Evolutionary conservation across 2,113 vertebrate species (phyloP).

Genomic region (Rhipidura dahli): DNA sequence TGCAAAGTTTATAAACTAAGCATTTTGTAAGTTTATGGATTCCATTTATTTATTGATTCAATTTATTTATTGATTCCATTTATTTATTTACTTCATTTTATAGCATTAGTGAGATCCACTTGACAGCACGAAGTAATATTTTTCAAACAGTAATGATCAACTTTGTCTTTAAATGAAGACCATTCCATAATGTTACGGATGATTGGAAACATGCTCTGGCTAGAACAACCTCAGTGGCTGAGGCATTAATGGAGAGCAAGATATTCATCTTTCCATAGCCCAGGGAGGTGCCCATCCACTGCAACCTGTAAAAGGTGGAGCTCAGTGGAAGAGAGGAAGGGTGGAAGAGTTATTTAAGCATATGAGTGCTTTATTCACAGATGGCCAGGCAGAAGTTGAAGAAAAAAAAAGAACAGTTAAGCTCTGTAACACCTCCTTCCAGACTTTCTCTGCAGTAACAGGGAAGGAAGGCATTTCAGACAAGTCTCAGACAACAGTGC

Average conservation of each 20-base stretch:
- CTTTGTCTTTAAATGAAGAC: neutral
- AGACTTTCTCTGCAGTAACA: neutral
- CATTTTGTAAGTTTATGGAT: neutral
- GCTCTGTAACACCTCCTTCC: neutral
- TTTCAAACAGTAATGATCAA: neutral
- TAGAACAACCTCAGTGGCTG: neutral
- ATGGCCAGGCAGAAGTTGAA: neutral
- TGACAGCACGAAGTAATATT: neutral
- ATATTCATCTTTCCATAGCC: neutral
- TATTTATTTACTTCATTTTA: neutral
- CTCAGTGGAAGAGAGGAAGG: neutral
- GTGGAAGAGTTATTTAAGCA: neutral
- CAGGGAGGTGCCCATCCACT: neutral
- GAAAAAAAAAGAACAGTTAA: neutral
- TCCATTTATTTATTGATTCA: neutral
- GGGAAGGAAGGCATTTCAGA: neutral
- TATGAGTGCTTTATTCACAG: neutral
- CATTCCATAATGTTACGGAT: neutral
- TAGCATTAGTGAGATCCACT: neutral
- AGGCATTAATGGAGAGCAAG: neutral
- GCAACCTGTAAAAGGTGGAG: neutral
- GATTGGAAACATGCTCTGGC: neutral
- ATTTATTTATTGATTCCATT: neutral
- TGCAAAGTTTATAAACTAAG: neutral
- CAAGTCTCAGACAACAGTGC: neutral